Evolutionary conservation across 1,140 invertebrate species (phyloP), one percentile per base, ranked within the genome.

Genomic region (Pogonomyrmex californicus): DNA sequence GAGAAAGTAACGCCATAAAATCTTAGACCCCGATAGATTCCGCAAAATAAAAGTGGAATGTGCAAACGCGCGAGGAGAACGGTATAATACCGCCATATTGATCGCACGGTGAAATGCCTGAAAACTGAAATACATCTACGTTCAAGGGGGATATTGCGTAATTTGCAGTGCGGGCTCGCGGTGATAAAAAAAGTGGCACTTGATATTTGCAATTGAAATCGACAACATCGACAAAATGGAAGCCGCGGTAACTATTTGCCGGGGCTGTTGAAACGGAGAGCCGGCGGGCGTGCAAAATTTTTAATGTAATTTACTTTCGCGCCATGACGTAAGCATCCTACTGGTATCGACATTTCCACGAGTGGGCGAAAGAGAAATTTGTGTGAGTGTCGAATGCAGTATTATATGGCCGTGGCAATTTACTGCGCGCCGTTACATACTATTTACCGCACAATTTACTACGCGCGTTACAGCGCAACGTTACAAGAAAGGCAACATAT

Each of bases 331-430:
- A 86, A 86, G 77, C 77, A 86, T 81, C 85, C 77, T 86, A 86
- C 77, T 82, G 77, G 77, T 82, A 86, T 86, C 77, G 78, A 87
- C 81, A 71, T 85, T 75, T 87, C 82, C 68, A 73, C 86, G 86
- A 85, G 86, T 87, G 86, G 86, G 86, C 86, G 86, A 85, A 68
- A 87, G 86, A 85, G 86, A 87, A 87, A 87, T 87, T 85, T 85
- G 81, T 76, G 66, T 85, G 86, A 73, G 81, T 76, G 86, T 87
- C 86, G 81, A 87, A 85, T 87, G 86, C 70, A 75, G 81, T 77
- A 87, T 87, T 87, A 87, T 85, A 85, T 54, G 70, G 60, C 81
- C 60, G 70, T 85, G 77, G 81, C 73, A 87, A 87, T 87, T 87
- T 85, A 87, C 86, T 85, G 71, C 62, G 60, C 70, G 81, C 47